Evolutionary conservation across 2,888 invertebrate genomes (phyloP).

Genomic region (Furcula furcula): DNA sequence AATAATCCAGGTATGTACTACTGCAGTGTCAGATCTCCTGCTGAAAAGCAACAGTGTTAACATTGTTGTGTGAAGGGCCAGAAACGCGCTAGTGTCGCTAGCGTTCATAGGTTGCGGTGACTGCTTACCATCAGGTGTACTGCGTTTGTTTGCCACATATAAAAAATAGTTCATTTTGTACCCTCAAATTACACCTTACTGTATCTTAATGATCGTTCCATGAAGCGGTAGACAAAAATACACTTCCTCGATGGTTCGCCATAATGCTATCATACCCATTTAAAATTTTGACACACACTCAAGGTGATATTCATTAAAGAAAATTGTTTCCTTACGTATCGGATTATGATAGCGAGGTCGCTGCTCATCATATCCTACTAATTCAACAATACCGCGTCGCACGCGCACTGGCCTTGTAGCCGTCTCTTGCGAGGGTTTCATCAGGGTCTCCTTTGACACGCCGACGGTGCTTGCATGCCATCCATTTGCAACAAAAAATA

Average conservation of each 20-base stretch:
- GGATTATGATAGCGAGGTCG: conserved; percentile 55
- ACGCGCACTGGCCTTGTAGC: conserved; percentile 28
- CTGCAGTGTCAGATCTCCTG: too few relatives aligned
- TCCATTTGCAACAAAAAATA: conserved; percentile 10
- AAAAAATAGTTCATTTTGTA: too few relatives aligned
- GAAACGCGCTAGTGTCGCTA: too few relatives aligned
- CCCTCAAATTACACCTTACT: conserved; percentile 31
- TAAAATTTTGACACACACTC: conserved; percentile 40
- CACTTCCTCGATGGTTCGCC: conserved; percentile 32
- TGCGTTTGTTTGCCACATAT: too few relatives aligned
- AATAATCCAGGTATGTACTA: too few relatives aligned
- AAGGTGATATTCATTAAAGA: conserved; percentile 52
- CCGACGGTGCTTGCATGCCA: conserved; percentile 6
- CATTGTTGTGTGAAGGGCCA: too few relatives aligned
- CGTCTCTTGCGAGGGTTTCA: conserved; percentile 48
- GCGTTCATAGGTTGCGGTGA: too few relatives aligned
- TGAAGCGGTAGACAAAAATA: conserved; percentile 23
- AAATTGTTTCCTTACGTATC: conserved; percentile 62
- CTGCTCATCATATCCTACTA: conserved; percentile 60
- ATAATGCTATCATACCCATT: conserved; percentile 35
- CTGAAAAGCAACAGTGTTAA: too few relatives aligned
- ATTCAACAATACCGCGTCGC: conserved; percentile 52
- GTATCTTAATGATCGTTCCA: conserved; percentile 30
- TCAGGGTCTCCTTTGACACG: conserved; percentile 47
- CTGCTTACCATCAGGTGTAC: too few relatives aligned